These are phyloP conservation scores for Mobula hypostoma DNA, from an alignment of 2,113 vertebrate species.

Conservation along the genomic window DNA sequence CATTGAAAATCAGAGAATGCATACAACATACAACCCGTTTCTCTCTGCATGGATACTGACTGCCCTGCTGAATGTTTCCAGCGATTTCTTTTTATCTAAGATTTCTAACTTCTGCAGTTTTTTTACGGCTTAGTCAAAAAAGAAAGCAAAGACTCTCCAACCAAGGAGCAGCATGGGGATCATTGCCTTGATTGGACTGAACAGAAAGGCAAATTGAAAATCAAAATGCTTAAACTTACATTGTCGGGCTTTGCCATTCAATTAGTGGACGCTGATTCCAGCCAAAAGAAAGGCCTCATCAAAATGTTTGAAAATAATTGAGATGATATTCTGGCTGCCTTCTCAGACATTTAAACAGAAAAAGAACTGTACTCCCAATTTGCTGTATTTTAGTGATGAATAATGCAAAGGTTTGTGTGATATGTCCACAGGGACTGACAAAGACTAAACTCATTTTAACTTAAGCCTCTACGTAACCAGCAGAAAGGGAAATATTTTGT, in stretches of 20 bases:
- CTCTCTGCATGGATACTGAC: too few species aligned
- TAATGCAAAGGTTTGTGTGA: not conserved
- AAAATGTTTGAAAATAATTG: not conserved
- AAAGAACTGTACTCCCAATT: not conserved
- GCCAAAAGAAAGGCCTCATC: not conserved
- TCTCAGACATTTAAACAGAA: not conserved
- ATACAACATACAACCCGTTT: too few species aligned
- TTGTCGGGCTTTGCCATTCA: not conserved
- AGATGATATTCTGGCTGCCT: not conserved
- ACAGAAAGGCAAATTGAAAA: not conserved
- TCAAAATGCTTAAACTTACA: not conserved
- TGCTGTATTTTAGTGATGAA: not conserved
- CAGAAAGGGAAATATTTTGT: not conserved
- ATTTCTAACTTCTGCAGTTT: too few species aligned
- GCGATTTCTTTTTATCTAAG: too few species aligned
- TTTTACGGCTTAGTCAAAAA: not conserved
- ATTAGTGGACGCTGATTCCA: not conserved
- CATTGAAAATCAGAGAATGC: too few species aligned
- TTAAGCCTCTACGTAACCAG: not conserved
- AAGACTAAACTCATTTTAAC: not conserved
- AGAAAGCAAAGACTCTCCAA: not conserved
- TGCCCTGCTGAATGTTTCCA: too few species aligned
- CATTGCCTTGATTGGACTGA: not conserved
- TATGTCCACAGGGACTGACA: not conserved
- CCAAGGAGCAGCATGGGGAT: too few species aligned